Evolutionary conservation across 2,797 vertebrate species (phyloP), one percentile per base, ranked within the genome.

Genomic region (Fringilla coelebs): DNA sequence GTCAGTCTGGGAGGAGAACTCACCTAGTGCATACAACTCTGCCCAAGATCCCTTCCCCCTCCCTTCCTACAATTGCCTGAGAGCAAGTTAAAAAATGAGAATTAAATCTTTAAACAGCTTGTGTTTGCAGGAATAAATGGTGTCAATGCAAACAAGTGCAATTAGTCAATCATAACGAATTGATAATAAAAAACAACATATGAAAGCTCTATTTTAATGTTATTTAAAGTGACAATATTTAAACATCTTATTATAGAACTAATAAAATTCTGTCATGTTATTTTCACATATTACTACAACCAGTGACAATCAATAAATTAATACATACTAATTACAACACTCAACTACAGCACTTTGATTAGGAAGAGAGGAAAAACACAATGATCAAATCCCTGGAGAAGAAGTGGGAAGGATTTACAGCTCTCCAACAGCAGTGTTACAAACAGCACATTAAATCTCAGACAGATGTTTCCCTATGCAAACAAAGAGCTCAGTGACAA

Each of bases 391-490:
- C 90, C 87, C 84, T 86, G 41, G 16, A 52, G 62, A 71, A 94
- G 87, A 38, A 83, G 68, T 19, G 13, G 29, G 40, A 80, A 92
- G 85, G 90, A 96, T 96, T 96, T 96, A 96, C 89, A 95, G 73
- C 92, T 96, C 89, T 87, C 89, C 66, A 96, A 94, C 92, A 87
- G 79, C 95, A 90, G 57, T 18, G 67, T 60, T 94, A 71, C 12
- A 3, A 97, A 87, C 94, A 88, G 80, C 94, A 95, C 88, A 63
- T 95, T 92, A 96, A 96, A 95, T 94, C 83, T 88, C 90, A 96
- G 93, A 94, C 98, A 97, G 96, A 97, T 92, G 95, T 96, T 90
- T 79, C 93, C 89, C 88, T 79, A 68, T 34, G 67, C 95, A 90
- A 95, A 94, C 94, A 94, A 93, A 95, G 79, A 63, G 89, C 85